phyloP scores from a whole-genome alignment of 2,797 vertebrate genomes.

The Poecilia gillii region DNA sequence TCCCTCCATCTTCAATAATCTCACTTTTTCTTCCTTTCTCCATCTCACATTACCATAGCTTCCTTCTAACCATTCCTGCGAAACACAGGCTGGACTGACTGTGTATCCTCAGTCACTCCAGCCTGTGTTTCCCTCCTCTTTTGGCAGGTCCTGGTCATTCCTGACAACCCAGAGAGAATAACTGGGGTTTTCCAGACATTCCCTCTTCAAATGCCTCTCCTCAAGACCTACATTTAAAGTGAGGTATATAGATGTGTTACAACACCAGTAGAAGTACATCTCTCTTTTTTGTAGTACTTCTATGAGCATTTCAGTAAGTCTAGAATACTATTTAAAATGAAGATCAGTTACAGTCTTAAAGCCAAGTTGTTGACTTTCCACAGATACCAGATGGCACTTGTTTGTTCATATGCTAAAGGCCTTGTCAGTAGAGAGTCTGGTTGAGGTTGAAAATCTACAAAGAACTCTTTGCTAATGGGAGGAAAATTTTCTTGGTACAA shows the following conservation, averaged over 20 bases:
- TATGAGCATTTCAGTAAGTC: background rate
- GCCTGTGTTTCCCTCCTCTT: constrained; percentile 60
- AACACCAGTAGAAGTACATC: background rate
- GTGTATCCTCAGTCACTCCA: constrained; percentile 41
- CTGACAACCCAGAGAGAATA: constrained; percentile 68
- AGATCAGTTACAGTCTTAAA: background rate
- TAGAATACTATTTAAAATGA: background rate
- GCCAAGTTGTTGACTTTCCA: background rate
- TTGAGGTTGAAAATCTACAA: background rate
- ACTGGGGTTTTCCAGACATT: constrained; percentile 74
- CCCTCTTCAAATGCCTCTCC: constrained; percentile 31
- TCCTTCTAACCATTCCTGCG: constrained; percentile 19
- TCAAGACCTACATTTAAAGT: constrained; percentile 1
- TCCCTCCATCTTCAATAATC: constrained; percentile 2
- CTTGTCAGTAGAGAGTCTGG: background rate
- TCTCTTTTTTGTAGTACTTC: background rate
- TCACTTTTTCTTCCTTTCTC: constrained; percentile 10
- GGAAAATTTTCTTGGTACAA: background rate
- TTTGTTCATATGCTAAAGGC: background rate
- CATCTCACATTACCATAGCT: constrained; percentile 11
- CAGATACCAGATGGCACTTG: background rate
- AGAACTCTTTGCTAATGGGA: background rate
- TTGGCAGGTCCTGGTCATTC: constrained; percentile 76
- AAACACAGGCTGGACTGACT: no score
- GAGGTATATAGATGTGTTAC: constrained; percentile 6